Percentiles rank a stretch among this genome's conserved stretches.
These are phyloP conservation scores for Pristionchus entomophagus DNA, from an alignment of 2,888 invertebrate genomes.

Conservation along the genomic window DNA sequence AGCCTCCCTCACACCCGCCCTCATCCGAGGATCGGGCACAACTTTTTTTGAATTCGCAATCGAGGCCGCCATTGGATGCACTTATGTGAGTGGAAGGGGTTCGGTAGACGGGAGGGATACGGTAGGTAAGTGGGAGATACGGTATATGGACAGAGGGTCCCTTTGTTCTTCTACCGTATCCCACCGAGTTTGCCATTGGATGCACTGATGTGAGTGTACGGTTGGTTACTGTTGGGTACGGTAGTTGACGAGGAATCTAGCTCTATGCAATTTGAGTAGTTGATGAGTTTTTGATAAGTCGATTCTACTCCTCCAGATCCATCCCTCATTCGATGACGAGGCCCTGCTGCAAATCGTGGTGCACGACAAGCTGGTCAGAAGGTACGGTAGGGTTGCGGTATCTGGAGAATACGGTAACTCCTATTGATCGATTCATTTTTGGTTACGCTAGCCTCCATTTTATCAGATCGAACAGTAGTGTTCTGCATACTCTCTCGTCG, in stretches of 20 bases:
- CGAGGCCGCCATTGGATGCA: constrained; percentile 38
- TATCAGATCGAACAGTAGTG: not conserved
- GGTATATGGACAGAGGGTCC: too few relatives aligned
- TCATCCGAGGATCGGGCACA: not conserved
- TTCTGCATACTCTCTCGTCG: not conserved
- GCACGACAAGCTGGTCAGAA: constrained; percentile 29
- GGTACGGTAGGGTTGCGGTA: constrained; percentile 15
- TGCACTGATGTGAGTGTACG: not conserved
- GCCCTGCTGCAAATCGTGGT: too few relatives aligned
- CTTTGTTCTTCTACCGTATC: too few relatives aligned
- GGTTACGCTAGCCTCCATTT: constrained; percentile 10
- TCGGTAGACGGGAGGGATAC: not conserved
- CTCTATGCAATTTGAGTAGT: not conserved
- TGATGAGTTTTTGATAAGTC: too few relatives aligned
- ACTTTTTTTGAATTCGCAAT: too few relatives aligned
- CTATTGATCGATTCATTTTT: not conserved
- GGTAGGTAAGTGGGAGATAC: too few relatives aligned
- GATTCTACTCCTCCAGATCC: too few relatives aligned
- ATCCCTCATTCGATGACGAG: too few relatives aligned
- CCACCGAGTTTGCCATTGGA: too few relatives aligned
- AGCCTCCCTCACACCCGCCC: constrained; percentile 26
- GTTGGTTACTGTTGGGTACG: too few relatives aligned
- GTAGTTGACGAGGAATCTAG: too few relatives aligned
- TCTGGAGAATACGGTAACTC: too few relatives aligned
- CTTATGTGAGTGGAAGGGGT: not conserved